phyloP scores from a whole-genome alignment of 2,797 vertebrate species.

The Enteromius argenteus region DNA sequence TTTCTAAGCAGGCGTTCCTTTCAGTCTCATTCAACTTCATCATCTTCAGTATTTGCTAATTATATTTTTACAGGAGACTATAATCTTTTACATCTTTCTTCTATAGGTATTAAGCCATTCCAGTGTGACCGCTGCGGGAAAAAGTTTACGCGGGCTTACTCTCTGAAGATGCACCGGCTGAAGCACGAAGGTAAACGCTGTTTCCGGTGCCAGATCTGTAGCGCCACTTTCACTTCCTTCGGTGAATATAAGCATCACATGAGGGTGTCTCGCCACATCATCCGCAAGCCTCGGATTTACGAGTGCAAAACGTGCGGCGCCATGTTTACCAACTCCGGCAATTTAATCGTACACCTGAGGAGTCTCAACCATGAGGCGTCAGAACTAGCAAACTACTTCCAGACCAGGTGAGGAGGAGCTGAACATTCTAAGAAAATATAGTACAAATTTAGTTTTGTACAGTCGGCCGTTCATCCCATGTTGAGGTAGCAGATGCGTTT shows the following conservation, averaged over 20 bases:
- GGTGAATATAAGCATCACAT: slow-evolving; percentile 99
- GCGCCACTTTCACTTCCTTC: slow-evolving; percentile 99
- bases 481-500: slow-evolving; percentile 25
- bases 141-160: slow-evolving; percentile 99
- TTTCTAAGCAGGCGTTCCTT: background rate
- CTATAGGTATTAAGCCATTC: slow-evolving; percentile 99
- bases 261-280: slow-evolving; percentile 99
- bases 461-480: slow-evolving; percentile 31
- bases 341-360: slow-evolving; percentile 99
- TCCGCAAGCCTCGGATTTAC: slow-evolving; percentile 99
- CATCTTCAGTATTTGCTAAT: background rate
- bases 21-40: background rate
- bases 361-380: slow-evolving; percentile 99
- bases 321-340: slow-evolving; percentile 99
- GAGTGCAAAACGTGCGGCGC: slow-evolving; percentile 99
- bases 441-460: slow-evolving; percentile 33
- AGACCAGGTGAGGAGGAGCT: slow-evolving; percentile 98
- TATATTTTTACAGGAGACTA: background rate
- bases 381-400: slow-evolving; percentile 99
- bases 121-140: slow-evolving; percentile 99
- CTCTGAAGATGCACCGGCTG: slow-evolving; percentile 99
- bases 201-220: slow-evolving; percentile 99
- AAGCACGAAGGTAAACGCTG: slow-evolving; percentile 99
- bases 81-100: slow-evolving; percentile 40
- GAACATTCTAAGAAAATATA: slow-evolving; percentile 57